A percentile compares a stretch with the other conserved stretches of the same genome.
phyloP scores from a whole-genome alignment of 1,140 invertebrate species.

The Araneus ventricosus region DNA sequence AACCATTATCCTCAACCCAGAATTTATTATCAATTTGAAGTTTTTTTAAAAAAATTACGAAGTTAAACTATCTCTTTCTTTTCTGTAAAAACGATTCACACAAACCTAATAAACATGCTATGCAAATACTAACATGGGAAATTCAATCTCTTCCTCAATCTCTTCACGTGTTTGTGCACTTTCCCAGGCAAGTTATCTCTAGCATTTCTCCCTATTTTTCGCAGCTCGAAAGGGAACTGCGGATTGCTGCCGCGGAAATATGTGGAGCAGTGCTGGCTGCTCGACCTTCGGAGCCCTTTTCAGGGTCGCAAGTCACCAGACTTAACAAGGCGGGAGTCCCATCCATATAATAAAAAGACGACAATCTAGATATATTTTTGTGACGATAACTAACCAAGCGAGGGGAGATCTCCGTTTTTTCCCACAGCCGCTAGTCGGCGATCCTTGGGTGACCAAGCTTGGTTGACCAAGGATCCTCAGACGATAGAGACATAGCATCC shows the following conservation, averaged over 20 bases:
- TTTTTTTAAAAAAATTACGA: too few relatives aligned
- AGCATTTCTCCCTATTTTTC: neutral
- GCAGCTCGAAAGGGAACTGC: neutral
- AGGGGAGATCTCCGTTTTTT: conserved; percentile 46
- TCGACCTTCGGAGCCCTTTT: conserved; percentile 27
- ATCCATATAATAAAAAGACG: conserved; percentile 18
- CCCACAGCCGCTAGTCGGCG: conserved; percentile 18
- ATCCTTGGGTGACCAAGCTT: conserved; percentile 56
- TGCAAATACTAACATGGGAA: neutral
- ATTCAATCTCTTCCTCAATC: neutral
- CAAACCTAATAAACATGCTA: neutral
- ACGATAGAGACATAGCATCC: conserved; percentile 40
- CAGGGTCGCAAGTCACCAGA: conserved; percentile 35
- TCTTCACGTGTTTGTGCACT: too few relatives aligned
- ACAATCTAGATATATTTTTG: conserved; percentile 19
- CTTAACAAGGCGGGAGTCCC: conserved; percentile 7
- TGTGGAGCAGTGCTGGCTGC: neutral
- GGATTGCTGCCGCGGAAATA: neutral
- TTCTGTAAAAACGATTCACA: neutral
- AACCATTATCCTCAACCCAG: too few relatives aligned
- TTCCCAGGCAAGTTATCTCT: too few relatives aligned
- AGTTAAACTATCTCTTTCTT: neutral
- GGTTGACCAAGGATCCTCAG: conserved; percentile 35
- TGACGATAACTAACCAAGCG: conserved; percentile 46
- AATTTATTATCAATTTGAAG: too few relatives aligned